Percentiles rank a stretch among this genome's conserved stretches.
Conservation (phyloP, 2,113 vertebrate genomes). For the Ondatra zibethicus region DNA sequence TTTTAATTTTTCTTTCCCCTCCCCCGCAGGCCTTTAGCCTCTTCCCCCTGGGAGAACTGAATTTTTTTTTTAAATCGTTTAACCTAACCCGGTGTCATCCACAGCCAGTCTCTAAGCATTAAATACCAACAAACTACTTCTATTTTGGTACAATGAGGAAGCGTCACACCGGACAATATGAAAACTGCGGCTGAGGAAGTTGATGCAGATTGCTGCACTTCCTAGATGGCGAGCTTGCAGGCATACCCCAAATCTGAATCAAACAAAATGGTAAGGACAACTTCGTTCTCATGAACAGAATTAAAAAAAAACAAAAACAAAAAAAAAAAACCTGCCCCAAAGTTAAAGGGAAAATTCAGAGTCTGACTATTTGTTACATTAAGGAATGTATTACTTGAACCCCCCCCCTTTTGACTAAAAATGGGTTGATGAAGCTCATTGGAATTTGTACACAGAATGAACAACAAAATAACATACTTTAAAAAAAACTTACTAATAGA, state of each 20-base stretch:
- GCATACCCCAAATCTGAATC: neutral
- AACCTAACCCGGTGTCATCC: neutral
- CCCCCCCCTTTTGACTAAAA: conserved; percentile 6
- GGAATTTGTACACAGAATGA: conserved; percentile 65
- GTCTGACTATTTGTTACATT: conserved; percentile 61
- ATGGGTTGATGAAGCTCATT: conserved; percentile 42
- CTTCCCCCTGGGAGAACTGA: conserved; percentile 20
- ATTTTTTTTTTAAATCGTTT: conserved; percentile 13
- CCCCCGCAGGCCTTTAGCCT: neutral
- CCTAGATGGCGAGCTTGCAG: neutral
- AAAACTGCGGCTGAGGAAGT: conserved; percentile 48
- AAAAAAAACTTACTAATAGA: conserved; percentile 45
- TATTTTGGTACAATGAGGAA: conserved; percentile 76
- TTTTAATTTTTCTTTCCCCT: conserved; percentile 2
- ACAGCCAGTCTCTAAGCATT: conserved; percentile 65
- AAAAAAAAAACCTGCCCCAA: conserved; percentile 34
- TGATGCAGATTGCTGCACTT: conserved; percentile 59
- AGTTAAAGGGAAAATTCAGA: conserved; percentile 68
- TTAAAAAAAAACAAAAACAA: neutral
- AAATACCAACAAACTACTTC: conserved; percentile 74
- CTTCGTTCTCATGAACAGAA: neutral
- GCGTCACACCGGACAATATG: conserved; percentile 32
- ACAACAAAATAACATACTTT: neutral
- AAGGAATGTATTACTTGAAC: neutral
- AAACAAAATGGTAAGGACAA: neutral